Conservation (phyloP, 2,113 vertebrate species). For the Eira barbara region DNA sequence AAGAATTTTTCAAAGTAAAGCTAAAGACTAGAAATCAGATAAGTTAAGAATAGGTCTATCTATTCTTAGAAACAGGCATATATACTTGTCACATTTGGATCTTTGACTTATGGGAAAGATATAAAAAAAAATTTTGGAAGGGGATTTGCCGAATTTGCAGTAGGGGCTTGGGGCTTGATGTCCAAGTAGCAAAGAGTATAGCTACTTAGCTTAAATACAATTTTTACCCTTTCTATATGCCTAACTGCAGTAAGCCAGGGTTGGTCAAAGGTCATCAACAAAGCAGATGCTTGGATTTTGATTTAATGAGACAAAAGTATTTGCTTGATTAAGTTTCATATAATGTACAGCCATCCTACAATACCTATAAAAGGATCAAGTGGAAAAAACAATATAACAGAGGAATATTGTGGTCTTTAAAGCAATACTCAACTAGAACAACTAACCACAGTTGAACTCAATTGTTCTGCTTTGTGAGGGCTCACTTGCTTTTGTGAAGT, state of each 20-base stretch:
- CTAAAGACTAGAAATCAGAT: neutral
- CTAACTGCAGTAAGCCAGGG: neutral
- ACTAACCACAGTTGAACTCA: constrained; percentile 6
- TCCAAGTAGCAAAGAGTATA: neutral
- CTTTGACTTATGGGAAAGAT: neutral
- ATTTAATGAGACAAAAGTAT: constrained; percentile 28
- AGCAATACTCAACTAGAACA: neutral
- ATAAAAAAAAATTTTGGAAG: neutral
- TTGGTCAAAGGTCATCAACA: constrained; percentile 10
- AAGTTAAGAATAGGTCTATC: neutral
- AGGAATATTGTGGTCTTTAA: constrained; percentile 27
- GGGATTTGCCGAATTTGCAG: neutral
- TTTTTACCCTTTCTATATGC: neutral
- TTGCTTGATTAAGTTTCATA: constrained; percentile 53
- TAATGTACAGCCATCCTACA: neutral
- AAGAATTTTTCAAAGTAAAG: neutral
- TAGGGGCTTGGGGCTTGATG: neutral
- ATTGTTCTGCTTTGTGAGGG: neutral
- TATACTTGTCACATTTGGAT: neutral
- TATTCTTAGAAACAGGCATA: neutral
- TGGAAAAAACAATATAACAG: neutral
- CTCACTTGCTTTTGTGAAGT: constrained; percentile 35
- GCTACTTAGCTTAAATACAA: neutral
- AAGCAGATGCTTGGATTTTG: constrained; percentile 8
- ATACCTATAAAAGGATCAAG: neutral